These are phyloP conservation scores for Procambarus clarkii DNA, from an alignment of 1,140 invertebrate genomes.

Conservation along the genomic window DNA sequence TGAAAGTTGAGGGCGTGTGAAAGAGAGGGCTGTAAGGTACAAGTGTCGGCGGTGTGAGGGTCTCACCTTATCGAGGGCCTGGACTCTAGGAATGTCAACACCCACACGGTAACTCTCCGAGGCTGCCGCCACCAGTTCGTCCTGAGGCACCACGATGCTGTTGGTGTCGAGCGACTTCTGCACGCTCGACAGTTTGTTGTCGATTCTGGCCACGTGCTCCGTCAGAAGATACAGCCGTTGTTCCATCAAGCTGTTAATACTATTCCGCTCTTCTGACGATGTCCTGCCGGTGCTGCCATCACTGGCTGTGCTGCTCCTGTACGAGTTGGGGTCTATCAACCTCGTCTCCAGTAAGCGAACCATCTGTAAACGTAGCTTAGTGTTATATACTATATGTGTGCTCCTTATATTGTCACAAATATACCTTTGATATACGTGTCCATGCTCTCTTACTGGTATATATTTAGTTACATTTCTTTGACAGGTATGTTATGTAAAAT, in stretches of 20 bases:
- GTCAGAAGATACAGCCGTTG: conserved; percentile 54
- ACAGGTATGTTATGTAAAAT: too few species aligned
- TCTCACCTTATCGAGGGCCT: conserved; percentile 73
- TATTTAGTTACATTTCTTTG: too few species aligned
- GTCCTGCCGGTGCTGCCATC: background rate
- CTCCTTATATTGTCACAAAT: too few species aligned
- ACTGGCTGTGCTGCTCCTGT: conserved; percentile 4
- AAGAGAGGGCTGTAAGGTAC: background rate
- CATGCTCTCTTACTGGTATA: too few species aligned
- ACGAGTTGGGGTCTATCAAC: conserved; percentile 32
- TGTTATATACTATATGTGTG: too few species aligned
- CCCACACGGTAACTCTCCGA: conserved; percentile 74
- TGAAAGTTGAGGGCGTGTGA: too few species aligned
- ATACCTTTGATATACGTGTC: too few species aligned
- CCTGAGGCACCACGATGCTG: conserved; percentile 28
- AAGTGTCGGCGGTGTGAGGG: too few species aligned
- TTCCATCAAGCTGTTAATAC: conserved; percentile 46
- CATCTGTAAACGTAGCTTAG: conserved; percentile 9
- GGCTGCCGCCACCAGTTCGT: conserved; percentile 52
- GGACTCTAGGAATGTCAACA: conserved; percentile 74
- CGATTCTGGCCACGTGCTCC: conserved; percentile 52
- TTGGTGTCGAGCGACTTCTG: conserved; percentile 61
- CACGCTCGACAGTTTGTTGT: conserved; percentile 52
- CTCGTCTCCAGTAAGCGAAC: conserved; percentile 36
- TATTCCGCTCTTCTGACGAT: background rate